Evolutionary conservation across 2,113 vertebrate genomes (phyloP).

Genomic region (Pseudorhombus dupliciocellatus): DNA sequence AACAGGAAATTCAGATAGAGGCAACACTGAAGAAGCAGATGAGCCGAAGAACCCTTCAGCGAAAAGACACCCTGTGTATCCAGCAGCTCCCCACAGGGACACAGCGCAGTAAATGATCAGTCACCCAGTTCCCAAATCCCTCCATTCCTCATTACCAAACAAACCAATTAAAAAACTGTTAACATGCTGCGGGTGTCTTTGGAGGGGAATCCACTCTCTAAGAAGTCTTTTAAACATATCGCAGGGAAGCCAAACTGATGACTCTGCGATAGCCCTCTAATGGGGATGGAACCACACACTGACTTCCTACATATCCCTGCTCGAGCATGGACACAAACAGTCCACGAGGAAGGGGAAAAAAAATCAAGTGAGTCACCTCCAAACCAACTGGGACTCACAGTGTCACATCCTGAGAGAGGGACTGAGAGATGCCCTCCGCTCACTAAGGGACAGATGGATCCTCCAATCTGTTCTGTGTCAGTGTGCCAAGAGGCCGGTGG

Average conservation of each 20-base stretch:
- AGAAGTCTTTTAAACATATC: slow-evolving; percentile 20
- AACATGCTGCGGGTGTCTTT: slow-evolving; percentile 44
- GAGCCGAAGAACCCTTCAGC: slow-evolving; percentile 10
- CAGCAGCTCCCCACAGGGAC: slow-evolving; percentile 33
- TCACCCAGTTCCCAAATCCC: slow-evolving; percentile 39
- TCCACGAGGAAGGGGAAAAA: slow-evolving; percentile 18
- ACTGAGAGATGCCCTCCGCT: slow-evolving; percentile 57
- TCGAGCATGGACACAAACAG: slow-evolving; percentile 37
- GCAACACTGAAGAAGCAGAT: background rate
- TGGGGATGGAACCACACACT: slow-evolving; percentile 29
- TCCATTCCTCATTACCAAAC: slow-evolving; percentile 60
- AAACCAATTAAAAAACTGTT: slow-evolving; percentile 67
- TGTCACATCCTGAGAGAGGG: slow-evolving; percentile 71
- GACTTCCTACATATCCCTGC: slow-evolving; percentile 17
- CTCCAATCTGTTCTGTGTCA: slow-evolving; percentile 56
- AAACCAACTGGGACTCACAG: slow-evolving; percentile 74
- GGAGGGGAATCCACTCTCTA: slow-evolving; percentile 1
- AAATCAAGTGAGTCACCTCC: slow-evolving; percentile 71
- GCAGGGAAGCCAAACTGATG: slow-evolving; percentile 50
- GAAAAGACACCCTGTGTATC: slow-evolving; percentile 14
- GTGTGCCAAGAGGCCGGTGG: slow-evolving; percentile 59
- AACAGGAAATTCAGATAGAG: too few species aligned
- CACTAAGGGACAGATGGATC: slow-evolving; percentile 68
- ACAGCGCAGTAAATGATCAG: slow-evolving; percentile 37
- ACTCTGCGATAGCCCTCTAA: slow-evolving; percentile 40